Evolutionary conservation across 2,888 invertebrate species (phyloP).

Genomic region (Griposia aprilina): DNA sequence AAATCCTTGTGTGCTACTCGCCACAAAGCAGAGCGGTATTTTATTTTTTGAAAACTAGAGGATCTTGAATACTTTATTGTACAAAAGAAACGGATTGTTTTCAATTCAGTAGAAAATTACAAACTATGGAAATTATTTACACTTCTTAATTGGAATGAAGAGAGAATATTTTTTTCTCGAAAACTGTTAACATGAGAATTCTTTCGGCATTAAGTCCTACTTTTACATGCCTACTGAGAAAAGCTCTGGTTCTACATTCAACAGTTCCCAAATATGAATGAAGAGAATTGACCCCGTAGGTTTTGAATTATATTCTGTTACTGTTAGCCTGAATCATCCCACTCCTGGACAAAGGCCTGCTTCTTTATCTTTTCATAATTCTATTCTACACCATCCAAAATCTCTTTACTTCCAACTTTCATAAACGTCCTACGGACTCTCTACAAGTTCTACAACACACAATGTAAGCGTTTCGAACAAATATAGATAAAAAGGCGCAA

Average conservation of each 20-base stretch:
- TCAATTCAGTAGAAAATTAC: conserved; percentile 19
- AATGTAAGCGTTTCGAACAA: conserved; percentile 11
- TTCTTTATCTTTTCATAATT: too few relatives aligned
- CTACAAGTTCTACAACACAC: background rate
- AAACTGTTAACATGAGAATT: background rate
- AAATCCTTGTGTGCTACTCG: conserved; percentile 26
- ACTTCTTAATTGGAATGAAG: background rate
- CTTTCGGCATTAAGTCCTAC: background rate
- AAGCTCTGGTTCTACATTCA: background rate
- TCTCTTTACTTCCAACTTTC: background rate
- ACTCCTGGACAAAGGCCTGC: too few relatives aligned
- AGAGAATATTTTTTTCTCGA: background rate
- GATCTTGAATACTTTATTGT: conserved; percentile 3
- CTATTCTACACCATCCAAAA: background rate
- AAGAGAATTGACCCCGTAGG: background rate
- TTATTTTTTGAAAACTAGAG: conserved; percentile 9
- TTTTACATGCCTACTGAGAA: background rate
- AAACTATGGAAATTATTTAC: background rate
- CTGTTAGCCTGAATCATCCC: too few relatives aligned
- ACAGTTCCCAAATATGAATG: background rate
- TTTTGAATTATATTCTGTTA: too few relatives aligned
- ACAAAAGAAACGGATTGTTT: conserved; percentile 19
- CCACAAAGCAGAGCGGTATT: conserved; percentile 11
- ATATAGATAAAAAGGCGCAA: conserved; percentile 32
- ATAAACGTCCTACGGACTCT: background rate